phyloP scores from a whole-genome alignment of 2,888 invertebrate species.

The Platerodrilus igneus region DNA sequence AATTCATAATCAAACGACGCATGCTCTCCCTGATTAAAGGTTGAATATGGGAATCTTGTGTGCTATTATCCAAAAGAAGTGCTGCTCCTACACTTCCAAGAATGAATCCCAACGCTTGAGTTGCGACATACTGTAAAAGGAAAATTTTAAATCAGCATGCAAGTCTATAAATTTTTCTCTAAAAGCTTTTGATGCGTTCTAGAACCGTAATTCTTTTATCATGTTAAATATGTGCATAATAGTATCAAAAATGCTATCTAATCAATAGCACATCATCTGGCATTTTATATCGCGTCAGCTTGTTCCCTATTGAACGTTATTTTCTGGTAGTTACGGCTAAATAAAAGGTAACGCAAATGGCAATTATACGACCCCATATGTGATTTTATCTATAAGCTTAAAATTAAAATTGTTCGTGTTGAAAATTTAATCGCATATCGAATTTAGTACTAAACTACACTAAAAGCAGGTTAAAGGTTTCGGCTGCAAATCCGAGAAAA shows the following conservation, averaged over 20 bases:
- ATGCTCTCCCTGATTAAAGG: slow-evolving; percentile 69
- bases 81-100: slow-evolving; percentile 70
- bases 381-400: slow-evolving; percentile 10
- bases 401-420: slow-evolving; percentile 13
- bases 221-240: too few species aligned
- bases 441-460: too few species aligned
- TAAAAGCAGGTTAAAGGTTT: too few species aligned
- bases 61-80: slow-evolving; percentile 73
- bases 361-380: slow-evolving; percentile 9
- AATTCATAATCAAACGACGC: slow-evolving; percentile 69
- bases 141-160: slow-evolving; percentile 17
- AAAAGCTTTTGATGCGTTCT: too few species aligned
- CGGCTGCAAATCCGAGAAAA: too few species aligned
- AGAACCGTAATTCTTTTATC: too few species aligned
- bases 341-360: slow-evolving; percentile 12
- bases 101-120: slow-evolving; percentile 67
- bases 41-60: slow-evolving; percentile 74
- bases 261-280: too few species aligned
- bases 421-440: too few species aligned
- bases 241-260: too few species aligned
- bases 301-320: too few species aligned
- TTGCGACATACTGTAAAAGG: slow-evolving; percentile 63
- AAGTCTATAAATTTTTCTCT: too few species aligned
- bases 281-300: too few species aligned
- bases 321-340: slow-evolving; percentile 10